phyloP scores from a whole-genome alignment of 1,140 invertebrate genomes.

The Chrysomallon squamiferum region DNA sequence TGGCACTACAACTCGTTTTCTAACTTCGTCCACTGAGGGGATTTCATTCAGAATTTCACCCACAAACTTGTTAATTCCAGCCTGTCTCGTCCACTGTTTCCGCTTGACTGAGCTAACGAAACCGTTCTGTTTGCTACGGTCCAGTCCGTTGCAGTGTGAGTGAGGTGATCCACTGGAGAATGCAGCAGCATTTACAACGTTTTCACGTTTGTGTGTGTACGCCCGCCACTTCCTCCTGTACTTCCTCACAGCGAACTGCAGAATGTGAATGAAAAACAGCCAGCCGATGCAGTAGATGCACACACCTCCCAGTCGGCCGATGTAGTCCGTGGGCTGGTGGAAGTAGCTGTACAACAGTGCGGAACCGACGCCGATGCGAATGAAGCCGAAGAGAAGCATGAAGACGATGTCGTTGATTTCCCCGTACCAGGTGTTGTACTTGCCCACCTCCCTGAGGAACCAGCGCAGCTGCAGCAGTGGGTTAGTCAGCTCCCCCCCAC shows the following conservation, averaged over 20 bases:
- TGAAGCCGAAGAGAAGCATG: conserved; percentile 52
- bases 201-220: neutral
- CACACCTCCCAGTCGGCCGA: conserved; percentile 44
- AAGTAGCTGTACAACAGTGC: conserved; percentile 53
- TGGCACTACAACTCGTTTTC: no score
- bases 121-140: no score
- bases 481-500: conserved; percentile 60
- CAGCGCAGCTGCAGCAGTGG: conserved; percentile 62
- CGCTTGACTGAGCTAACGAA: no score
- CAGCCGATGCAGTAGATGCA: conserved; percentile 53
- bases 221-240: conserved; percentile 36
- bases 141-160: no score
- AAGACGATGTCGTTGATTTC: conserved; percentile 52
- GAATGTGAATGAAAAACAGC: conserved; percentile 56
- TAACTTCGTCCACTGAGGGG: no score
- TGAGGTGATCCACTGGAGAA: no score
- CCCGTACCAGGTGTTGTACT: conserved; percentile 36
- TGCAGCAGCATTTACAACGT: neutral
- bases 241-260: conserved; percentile 51
- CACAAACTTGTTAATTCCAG: no score
- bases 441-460: conserved; percentile 52
- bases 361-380: conserved; percentile 51
- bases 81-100: no score
- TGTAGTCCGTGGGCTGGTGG: conserved; percentile 45
- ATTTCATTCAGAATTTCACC: no score